Base-by-base conservation (phyloP, 2,888 invertebrate species). In the Nemapogon koenigi region DNA sequence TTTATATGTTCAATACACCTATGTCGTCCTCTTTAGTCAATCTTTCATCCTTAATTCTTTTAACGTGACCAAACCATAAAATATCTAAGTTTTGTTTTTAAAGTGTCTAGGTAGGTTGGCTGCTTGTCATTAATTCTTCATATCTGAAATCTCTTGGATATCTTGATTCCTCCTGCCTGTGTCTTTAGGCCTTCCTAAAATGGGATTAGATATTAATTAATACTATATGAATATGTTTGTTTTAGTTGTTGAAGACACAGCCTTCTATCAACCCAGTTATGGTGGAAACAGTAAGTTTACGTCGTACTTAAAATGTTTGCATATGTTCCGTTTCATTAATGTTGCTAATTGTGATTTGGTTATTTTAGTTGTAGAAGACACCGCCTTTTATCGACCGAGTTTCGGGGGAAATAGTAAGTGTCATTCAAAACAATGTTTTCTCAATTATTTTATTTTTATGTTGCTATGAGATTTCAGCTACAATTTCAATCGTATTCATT, bases 331-430 rank as follows among this genome's bases (percentile, higher is more conserved):
- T n/a, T n/a, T n/a, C n/a, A n/a, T n/a, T n/a, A n/a, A n/a, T n/a
- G n/a, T n/a, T n/a, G n/a, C n/a, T n/a, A n/a, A n/a, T n/a, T n/a
- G n/a, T n/a, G n/a, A n/a, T n/a, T n/a, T n/a, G n/a, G n/a, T n/a
- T 19, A 17, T 33, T 33, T 33, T 33, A 33, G 33, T 33, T 33
- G 33, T 33, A 4, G 33, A 33, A 13, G 33, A 33, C 11, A 33
- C 4, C 13, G 19, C 33, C 6, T 33, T 33, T 19, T 33, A 33
- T 16, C 18, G 33, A 16, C 33, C 33, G 6, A 33, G 33, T 19
- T 19, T 19, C 19, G 33, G 33, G 13, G n/a, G 11, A 2, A 33
- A 33, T 19, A 33, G 33, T 18, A 33, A 33, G 33, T 22, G 6
- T 22, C 22, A 7, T 10, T 22, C 10, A 10, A 7, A 22, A 22